phyloP scores from a whole-genome alignment of 2,113 vertebrate species.

The Ranitomeya variabilis region DNA sequence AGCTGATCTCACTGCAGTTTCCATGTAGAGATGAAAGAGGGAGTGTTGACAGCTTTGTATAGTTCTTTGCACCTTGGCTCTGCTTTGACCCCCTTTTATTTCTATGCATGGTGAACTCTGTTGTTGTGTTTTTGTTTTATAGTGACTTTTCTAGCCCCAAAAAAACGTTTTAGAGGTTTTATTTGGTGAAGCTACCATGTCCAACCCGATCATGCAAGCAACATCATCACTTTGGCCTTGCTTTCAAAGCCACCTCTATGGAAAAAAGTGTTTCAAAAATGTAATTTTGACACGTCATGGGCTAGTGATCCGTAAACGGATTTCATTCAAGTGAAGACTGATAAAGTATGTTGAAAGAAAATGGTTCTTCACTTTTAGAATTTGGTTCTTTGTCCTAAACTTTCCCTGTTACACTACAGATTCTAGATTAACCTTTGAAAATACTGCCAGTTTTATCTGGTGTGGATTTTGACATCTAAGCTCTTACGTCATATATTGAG shows the following conservation, averaged over 20 bases:
- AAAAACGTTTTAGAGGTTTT: conserved; percentile 8
- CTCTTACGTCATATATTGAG: not conserved
- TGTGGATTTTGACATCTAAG: conserved; percentile 10
- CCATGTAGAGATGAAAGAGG: conserved; percentile 48
- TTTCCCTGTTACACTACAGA: conserved; percentile 40
- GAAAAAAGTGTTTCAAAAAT: conserved; percentile 32
- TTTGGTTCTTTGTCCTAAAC: not conserved
- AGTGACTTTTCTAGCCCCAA: conserved; percentile 1
- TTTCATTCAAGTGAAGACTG: not conserved
- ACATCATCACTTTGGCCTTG: conserved; percentile 21
- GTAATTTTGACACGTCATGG: not conserved
- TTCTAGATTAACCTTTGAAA: conserved; percentile 17
- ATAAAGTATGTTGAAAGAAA: not conserved
- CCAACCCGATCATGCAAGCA: conserved; percentile 2
- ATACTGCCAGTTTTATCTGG: conserved; percentile 34
- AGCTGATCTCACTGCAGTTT: conserved; percentile 11
- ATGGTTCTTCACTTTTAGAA: conserved; percentile 7
- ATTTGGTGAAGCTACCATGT: not conserved
- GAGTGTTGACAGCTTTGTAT: conserved; percentile 53
- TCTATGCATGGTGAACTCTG: conserved; percentile 44
- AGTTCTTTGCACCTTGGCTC: conserved; percentile 47
- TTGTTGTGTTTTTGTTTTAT: conserved; percentile 23
- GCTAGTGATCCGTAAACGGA: not conserved
- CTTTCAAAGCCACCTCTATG: conserved; percentile 7
- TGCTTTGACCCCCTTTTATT: conserved; percentile 32